phyloP scores from a whole-genome alignment of 2,113 vertebrate species.

The Brachionichthys hirsutus region DNA sequence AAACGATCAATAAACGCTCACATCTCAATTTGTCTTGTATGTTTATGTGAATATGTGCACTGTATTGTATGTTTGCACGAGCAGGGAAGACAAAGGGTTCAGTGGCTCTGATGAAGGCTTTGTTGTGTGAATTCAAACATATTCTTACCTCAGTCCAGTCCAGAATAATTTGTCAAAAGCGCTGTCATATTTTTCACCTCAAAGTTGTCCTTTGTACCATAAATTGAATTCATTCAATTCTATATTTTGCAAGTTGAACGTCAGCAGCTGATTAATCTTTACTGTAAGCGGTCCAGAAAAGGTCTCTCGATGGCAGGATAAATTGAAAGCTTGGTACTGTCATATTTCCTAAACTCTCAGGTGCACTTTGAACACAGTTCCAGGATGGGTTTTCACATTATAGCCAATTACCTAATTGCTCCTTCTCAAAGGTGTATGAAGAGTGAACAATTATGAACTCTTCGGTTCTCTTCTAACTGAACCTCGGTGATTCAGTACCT shows the following conservation, averaged over 20 bases:
- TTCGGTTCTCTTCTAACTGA: conserved; percentile 27
- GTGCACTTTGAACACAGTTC: conserved; percentile 23
- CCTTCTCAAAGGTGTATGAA: conserved; percentile 7
- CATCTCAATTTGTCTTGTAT: conserved; percentile 14
- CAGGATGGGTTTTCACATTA: conserved; percentile 25
- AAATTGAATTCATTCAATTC: conserved; percentile 7
- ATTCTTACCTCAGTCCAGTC: conserved; percentile 3
- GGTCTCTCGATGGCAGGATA: conserved; percentile 14
- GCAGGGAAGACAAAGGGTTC: too few relatives aligned
- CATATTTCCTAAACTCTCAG: conserved; percentile 27
- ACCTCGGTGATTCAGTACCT: conserved; percentile 32
- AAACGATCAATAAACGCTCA: conserved; percentile 66
- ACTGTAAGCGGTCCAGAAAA: conserved; percentile 7
- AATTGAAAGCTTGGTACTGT: conserved; percentile 31
- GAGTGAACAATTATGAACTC: conserved; percentile 17
- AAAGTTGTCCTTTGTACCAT: neutral
- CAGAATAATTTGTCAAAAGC: conserved; percentile 7
- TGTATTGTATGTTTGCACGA: conserved; percentile 25
- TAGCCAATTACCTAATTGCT: conserved; percentile 19
- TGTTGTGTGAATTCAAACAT: neutral
- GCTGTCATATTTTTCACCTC: conserved; percentile 14
- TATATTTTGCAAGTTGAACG: neutral
- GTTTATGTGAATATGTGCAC: neutral
- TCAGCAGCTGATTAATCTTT: conserved; percentile 36
- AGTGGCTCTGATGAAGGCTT: neutral